Evolutionary conservation across 2,797 vertebrate genomes (phyloP).

Genomic region (Parauchenoglanis ngamensis): DNA sequence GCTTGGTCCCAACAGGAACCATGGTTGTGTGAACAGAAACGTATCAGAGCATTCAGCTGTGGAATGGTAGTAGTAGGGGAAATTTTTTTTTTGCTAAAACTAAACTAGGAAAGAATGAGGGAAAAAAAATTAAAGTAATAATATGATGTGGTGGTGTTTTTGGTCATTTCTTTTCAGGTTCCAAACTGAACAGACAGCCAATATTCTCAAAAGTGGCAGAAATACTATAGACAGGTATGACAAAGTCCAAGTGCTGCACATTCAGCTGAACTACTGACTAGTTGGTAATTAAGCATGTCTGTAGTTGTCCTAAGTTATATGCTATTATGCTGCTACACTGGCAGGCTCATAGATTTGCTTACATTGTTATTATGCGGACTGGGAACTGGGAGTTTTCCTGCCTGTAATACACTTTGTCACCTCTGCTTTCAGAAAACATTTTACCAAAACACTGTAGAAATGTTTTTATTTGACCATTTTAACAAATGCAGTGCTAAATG

Average conservation of each 20-base stretch:
- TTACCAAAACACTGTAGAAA: background rate
- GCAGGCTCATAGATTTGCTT: background rate
- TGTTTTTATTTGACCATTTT: background rate
- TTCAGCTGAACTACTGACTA: background rate
- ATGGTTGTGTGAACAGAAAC: background rate
- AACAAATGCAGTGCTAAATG: background rate
- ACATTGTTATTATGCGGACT: background rate
- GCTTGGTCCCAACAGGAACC: slow-evolving; percentile 16
- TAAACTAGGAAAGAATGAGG: background rate
- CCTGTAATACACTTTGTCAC: background rate
- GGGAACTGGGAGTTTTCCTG: background rate
- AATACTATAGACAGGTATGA: slow-evolving; percentile 82
- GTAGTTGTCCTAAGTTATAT: background rate
- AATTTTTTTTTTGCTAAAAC: background rate
- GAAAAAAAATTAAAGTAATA: background rate
- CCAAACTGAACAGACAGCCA: slow-evolving; percentile 79
- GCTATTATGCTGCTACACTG: background rate
- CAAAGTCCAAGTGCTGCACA: background rate
- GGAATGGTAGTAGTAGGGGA: background rate
- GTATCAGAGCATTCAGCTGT: slow-evolving; percentile 18
- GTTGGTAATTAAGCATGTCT: slow-evolving; percentile 6
- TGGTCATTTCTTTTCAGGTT: slow-evolving; percentile 73
- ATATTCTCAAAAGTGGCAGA: slow-evolving; percentile 81
- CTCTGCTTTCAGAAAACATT: background rate
- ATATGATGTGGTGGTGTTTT: slow-evolving; percentile 56